These are phyloP conservation scores for Stictonetta naevosa DNA, from an alignment of 2,113 vertebrate species.

Conservation along the genomic window DNA sequence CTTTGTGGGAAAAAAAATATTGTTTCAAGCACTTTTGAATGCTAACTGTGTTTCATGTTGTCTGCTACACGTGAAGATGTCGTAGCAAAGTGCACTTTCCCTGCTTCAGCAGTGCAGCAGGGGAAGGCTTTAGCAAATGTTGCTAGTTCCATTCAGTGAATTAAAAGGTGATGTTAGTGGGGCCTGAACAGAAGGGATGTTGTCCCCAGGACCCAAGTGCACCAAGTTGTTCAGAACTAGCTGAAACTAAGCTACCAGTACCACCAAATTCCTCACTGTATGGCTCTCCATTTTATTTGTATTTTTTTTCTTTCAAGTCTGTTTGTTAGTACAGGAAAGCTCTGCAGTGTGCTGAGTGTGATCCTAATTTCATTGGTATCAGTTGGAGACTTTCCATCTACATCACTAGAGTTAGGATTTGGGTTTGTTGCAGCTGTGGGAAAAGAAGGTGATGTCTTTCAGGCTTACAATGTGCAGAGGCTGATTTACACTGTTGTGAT, in stretches of 20 bases:
- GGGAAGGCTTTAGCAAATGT: not conserved
- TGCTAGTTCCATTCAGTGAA: not conserved
- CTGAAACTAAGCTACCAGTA: not conserved
- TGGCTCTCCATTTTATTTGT: not conserved
- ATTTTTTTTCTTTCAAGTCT: not conserved
- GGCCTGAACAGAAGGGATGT: not conserved
- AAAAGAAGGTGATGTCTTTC: not conserved
- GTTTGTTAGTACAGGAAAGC: not conserved
- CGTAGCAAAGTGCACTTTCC: not conserved
- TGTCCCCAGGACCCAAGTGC: fast-evolving
- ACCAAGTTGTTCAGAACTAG: not conserved
- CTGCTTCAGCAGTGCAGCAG: not conserved
- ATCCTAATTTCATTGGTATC: not conserved
- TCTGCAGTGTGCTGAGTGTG: not conserved
- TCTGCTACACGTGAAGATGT: not conserved
- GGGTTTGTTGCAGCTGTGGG: fast-evolving
- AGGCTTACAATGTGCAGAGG: not conserved
- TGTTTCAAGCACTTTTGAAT: not conserved
- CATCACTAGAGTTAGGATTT: not conserved
- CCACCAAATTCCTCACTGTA: not conserved
- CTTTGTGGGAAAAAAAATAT: not conserved
- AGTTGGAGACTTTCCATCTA: not conserved
- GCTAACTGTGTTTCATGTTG: not conserved
- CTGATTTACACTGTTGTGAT: not conserved
- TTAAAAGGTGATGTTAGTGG: not conserved